Conservation (phyloP, 30 jellyfish, hydroid and myxozoan genomes). For the Hydractinia symbiolongicarpus region DNA sequence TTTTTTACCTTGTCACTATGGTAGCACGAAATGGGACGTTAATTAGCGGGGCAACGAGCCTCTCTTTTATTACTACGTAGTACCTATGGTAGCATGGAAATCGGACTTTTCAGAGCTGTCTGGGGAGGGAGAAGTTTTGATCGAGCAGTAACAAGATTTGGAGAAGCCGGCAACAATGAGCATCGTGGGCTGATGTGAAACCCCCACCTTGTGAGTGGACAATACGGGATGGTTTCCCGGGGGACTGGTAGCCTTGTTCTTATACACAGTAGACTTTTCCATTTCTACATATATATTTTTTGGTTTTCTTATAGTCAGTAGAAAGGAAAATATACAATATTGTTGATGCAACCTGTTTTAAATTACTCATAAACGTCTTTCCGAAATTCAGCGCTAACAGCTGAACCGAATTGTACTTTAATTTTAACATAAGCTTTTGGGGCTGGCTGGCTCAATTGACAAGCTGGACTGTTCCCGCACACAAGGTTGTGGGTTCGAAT, state of each 20-base stretch:
- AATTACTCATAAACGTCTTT: background rate
- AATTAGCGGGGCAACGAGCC: no score
- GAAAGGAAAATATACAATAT: background rate
- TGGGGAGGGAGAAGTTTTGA: background rate
- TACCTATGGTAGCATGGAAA: no score
- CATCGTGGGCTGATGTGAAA: constrained; percentile 6
- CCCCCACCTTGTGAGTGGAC: constrained; percentile 5
- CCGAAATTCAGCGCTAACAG: background rate
- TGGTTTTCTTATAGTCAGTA: background rate
- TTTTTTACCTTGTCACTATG: no score
- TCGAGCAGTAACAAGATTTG: no score
- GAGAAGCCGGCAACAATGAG: constrained; percentile 7
- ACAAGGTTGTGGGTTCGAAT: no score
- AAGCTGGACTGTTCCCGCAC: no score
- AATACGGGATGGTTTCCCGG: constrained; percentile 1
- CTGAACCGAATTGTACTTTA: background rate
- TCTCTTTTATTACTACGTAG: no score
- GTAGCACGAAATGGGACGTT: no score
- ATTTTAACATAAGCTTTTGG: background rate
- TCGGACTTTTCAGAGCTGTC: no score
- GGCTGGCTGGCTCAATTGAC: no score
- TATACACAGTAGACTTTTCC: background rate
- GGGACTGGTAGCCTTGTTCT: background rate
- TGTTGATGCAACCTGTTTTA: background rate
- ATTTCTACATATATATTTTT: background rate